Conservation (phyloP, 2,113 vertebrate genomes). For the Lagopus leucura region DNA sequence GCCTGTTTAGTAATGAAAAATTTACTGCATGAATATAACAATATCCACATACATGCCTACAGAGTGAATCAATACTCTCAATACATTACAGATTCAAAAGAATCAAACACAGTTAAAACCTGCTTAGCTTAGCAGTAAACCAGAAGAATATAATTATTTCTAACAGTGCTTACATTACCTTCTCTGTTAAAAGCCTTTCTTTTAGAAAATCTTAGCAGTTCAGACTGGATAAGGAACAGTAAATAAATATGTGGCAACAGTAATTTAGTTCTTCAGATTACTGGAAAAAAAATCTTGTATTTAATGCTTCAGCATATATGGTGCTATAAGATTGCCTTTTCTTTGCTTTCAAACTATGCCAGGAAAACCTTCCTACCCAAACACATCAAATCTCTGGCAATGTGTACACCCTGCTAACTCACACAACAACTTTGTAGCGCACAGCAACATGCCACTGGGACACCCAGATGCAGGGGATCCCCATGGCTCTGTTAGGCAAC, state of each 20-base stretch:
- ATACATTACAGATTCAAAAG: constrained; percentile 43
- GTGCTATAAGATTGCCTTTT: constrained; percentile 9
- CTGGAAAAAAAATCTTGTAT: constrained; percentile 32
- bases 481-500: background rate
- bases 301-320: constrained; percentile 33
- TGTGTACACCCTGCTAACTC: background rate
- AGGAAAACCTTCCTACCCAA: constrained; percentile 10
- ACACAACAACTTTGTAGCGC: background rate
- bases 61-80: constrained; percentile 45
- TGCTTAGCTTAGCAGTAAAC: constrained; percentile 26
- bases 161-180: constrained; percentile 43
- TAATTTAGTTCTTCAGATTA: constrained; percentile 46
- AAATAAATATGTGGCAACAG: constrained; percentile 30
- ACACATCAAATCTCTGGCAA: background rate
- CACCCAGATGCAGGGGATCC: too few species aligned
- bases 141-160: constrained; percentile 52
- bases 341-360: constrained; percentile 13
- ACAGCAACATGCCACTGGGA: too few species aligned
- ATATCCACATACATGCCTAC: background rate
- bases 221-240: constrained; percentile 47
- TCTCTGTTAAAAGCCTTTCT: constrained; percentile 60
- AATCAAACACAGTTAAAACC: constrained; percentile 66
- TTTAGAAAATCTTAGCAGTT: constrained; percentile 59
- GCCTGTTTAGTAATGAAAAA: constrained; percentile 30
- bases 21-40: constrained; percentile 8